Percentiles rank a stretch among this genome's conserved stretches.
These are phyloP conservation scores for Dicrurus megarhynchus DNA, from an alignment of 2,113 vertebrate genomes.

Conservation along the genomic window DNA sequence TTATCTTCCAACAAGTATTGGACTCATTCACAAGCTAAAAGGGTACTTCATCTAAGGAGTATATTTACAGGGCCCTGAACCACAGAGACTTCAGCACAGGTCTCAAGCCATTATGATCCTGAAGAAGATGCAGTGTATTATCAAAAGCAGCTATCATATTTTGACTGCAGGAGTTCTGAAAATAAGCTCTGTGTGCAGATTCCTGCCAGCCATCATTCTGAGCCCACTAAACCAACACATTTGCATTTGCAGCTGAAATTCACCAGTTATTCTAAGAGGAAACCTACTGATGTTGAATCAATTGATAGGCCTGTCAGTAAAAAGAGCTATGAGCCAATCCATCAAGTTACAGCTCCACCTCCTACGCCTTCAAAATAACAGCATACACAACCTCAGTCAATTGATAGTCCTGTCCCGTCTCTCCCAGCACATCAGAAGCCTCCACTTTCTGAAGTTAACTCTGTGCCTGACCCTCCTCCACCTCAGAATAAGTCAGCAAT, in stretches of 20 bases:
- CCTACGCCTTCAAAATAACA: slow-evolving; percentile 62
- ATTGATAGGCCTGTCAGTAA: slow-evolving; percentile 76
- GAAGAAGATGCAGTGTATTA: slow-evolving; percentile 87
- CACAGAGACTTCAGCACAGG: slow-evolving; percentile 83
- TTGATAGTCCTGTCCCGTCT: slow-evolving; percentile 54
- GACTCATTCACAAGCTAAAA: background rate
- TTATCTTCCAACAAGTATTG: background rate
- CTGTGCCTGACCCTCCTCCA: slow-evolving; percentile 72
- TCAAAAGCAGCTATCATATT: slow-evolving; percentile 86
- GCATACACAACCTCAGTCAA: slow-evolving; percentile 64
- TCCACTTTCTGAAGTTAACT: slow-evolving; percentile 76
- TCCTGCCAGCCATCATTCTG: slow-evolving; percentile 75
- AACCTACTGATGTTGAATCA: slow-evolving; percentile 64
- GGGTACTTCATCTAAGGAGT: background rate
- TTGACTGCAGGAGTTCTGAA: slow-evolving; percentile 83
- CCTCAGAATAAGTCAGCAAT: slow-evolving; percentile 71
- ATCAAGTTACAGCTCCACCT: slow-evolving; percentile 70
- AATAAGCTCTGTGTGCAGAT: slow-evolving; percentile 74
- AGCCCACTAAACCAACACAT: slow-evolving; percentile 72
- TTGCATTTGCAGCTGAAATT: slow-evolving; percentile 78
- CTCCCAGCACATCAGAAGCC: slow-evolving; percentile 77
- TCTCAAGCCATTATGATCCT: slow-evolving; percentile 80
- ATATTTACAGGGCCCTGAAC: slow-evolving; percentile 77
- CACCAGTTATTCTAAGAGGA: slow-evolving; percentile 73
- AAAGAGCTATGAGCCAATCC: slow-evolving; percentile 76